Evolutionary conservation across 2,113 vertebrate genomes (phyloP).

Genomic region (Marmota monax): DNA sequence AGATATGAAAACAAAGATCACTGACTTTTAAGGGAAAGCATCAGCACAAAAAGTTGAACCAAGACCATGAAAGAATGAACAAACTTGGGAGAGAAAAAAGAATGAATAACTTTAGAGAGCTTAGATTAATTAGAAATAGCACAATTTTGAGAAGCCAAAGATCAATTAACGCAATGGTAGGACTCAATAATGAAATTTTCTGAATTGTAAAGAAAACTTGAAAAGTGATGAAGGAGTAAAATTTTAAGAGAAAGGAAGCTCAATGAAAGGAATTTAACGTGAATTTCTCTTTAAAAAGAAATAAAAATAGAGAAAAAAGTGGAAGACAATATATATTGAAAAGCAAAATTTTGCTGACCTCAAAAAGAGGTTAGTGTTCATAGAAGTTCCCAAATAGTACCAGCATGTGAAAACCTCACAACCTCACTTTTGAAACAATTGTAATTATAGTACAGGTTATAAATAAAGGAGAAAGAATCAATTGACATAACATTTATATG

Average conservation of each 20-base stretch:
- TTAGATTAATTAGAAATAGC: neutral
- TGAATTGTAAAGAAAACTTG: too few species aligned
- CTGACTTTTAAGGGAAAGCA: neutral
- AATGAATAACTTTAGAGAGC: neutral
- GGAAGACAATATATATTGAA: neutral
- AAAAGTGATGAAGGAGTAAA: neutral
- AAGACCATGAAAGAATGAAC: neutral
- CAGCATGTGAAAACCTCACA: neutral
- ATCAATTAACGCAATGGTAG: neutral
- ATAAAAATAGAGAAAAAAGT: neutral
- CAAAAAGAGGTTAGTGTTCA: neutral
- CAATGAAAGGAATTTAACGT: neutral
- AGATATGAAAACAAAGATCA: neutral
- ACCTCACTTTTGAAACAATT: neutral
- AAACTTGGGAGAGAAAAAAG: neutral
- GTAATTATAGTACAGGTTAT: neutral
- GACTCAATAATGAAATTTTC: neutral
- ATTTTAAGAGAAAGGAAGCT: neutral
- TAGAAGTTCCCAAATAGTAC: neutral
- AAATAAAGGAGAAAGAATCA: neutral
- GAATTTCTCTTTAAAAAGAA: neutral
- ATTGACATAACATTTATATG: neutral
- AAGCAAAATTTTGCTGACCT: neutral
- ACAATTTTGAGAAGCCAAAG: neutral
- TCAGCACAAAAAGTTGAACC: neutral